Percentiles rank a stretch among this genome's conserved stretches.
Conservation (phyloP, 2,113 vertebrate genomes). For the Arvicanthis niloticus region DNA sequence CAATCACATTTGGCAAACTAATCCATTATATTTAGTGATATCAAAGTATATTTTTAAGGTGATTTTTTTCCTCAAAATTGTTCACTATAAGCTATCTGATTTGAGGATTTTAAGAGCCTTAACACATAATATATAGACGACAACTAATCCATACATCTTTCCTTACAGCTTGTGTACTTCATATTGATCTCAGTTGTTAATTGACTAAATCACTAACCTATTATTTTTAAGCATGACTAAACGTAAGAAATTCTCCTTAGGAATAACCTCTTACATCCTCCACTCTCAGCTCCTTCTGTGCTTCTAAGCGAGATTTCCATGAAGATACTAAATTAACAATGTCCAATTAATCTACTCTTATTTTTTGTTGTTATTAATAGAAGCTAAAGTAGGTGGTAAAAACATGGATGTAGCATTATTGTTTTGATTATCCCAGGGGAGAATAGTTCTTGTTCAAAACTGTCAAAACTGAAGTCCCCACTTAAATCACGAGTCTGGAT, state of each 20-base stretch:
- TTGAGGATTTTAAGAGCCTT: constrained; percentile 2
- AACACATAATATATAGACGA: background rate
- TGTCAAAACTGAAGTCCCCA: background rate
- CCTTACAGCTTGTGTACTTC: background rate
- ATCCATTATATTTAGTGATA: background rate
- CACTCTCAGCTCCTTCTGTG: background rate
- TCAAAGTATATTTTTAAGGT: background rate
- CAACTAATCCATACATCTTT: background rate
- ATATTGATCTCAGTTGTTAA: background rate
- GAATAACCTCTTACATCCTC: background rate
- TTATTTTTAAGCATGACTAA: background rate
- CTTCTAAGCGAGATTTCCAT: background rate
- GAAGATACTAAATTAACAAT: constrained; percentile 5
- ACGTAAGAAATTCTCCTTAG: background rate
- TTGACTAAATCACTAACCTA: background rate
- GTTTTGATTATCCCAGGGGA: constrained; percentile 16
- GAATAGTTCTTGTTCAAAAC: background rate
- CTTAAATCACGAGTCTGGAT: background rate
- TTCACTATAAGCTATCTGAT: background rate
- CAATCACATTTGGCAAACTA: background rate
- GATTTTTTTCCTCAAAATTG: background rate
- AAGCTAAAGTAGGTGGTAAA: background rate
- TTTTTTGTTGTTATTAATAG: background rate
- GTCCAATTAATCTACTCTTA: background rate
- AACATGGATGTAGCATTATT: background rate